Conservation (phyloP, 2,113 vertebrate species). For the Tauraco erythrolophus region DNA sequence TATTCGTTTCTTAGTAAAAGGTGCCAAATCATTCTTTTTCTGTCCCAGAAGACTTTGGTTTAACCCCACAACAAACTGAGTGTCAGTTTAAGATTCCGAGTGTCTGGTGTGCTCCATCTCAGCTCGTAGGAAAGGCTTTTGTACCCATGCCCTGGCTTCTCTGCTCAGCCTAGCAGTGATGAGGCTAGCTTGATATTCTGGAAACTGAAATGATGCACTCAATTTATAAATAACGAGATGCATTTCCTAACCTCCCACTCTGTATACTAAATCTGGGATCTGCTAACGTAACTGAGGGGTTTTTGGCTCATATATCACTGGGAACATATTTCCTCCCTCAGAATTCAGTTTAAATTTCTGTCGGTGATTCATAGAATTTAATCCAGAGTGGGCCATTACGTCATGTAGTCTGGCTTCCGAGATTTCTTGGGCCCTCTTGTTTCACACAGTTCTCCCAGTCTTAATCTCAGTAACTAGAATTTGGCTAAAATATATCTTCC, state of each 20-base stretch:
- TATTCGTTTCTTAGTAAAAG: neutral
- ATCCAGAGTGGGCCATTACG: neutral
- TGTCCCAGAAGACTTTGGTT: neutral
- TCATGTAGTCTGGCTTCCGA: neutral
- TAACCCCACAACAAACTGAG: neutral
- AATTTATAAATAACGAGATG: neutral
- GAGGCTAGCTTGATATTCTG: neutral
- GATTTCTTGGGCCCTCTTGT: neutral
- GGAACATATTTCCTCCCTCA: neutral
- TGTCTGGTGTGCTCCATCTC: neutral
- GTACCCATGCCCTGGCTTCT: neutral
- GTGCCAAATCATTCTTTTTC: neutral
- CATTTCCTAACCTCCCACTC: constrained; percentile 8
- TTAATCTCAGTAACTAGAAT: neutral
- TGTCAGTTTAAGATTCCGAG: neutral
- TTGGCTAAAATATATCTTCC: neutral
- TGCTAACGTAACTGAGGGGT: neutral
- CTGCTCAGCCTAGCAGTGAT: neutral
- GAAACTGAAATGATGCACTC: neutral
- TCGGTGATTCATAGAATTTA: neutral
- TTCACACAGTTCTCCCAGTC: neutral
- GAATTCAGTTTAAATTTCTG: neutral
- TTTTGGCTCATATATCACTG: neutral
- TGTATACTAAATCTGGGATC: neutral
- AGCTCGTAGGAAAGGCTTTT: neutral